Evolutionary conservation across 2,888 invertebrate genomes (phyloP).

Genomic region (Stramonita haemastoma): DNA sequence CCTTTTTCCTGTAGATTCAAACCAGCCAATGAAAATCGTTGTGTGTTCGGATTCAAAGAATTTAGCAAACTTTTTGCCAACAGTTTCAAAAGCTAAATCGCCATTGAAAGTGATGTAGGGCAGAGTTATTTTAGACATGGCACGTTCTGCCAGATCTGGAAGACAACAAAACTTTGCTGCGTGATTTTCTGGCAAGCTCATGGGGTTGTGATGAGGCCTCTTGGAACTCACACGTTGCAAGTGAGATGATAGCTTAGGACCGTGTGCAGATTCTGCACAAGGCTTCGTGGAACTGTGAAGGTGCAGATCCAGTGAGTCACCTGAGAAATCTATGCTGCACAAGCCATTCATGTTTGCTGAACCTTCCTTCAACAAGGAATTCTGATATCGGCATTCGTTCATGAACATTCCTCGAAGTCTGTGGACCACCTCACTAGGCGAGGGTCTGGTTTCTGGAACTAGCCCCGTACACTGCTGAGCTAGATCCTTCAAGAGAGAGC

Average conservation of each 20-base stretch:
- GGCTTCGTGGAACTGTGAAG: no score
- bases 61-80: no score
- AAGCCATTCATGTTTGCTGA: background rate
- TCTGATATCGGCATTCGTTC: background rate
- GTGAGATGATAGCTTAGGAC: no score
- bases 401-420: conserved; percentile 30
- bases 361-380: background rate
- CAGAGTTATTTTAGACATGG: background rate
- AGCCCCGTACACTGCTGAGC: conserved; percentile 24
- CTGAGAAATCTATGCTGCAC: no score
- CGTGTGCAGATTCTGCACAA: no score
- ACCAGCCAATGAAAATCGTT: background rate
- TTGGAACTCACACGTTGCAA: no score
- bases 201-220: no score
- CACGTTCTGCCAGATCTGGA: background rate
- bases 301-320: no score
- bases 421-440: conserved; percentile 10
- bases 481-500: background rate
- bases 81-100: background rate
- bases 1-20: background rate
- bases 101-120: background rate
- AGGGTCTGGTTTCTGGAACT: conserved; percentile 35
- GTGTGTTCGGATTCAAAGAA: background rate
- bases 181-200: no score
- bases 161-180: background rate